These are phyloP conservation scores for Sander lucioperca DNA, from an alignment of 2,113 vertebrate species.

Conservation along the genomic window DNA sequence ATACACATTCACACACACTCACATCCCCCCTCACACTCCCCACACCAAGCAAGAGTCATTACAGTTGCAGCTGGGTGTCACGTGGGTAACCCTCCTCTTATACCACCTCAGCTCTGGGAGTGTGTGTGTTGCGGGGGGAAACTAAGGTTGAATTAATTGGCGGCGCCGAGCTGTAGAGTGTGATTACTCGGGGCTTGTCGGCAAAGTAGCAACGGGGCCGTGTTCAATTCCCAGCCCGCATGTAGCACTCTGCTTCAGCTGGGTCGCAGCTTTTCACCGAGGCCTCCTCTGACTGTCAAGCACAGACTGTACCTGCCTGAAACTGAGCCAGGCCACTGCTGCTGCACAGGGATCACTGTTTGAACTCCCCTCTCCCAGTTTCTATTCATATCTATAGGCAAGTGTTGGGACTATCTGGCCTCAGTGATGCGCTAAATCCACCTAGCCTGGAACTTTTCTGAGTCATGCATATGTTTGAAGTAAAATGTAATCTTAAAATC, in stretches of 20 bases:
- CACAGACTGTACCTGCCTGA: slow-evolving; percentile 55
- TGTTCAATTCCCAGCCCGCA: slow-evolving; percentile 79
- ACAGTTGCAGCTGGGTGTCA: slow-evolving; percentile 81
- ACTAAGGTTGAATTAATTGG: slow-evolving; percentile 86
- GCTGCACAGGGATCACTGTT: neutral
- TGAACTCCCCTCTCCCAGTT: neutral
- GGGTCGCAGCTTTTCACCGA: slow-evolving; percentile 51
- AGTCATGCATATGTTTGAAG: neutral
- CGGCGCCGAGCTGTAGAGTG: slow-evolving; percentile 76
- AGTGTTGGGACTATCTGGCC: neutral
- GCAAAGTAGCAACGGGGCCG: slow-evolving; percentile 78
- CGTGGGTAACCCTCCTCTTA: slow-evolving; percentile 72
- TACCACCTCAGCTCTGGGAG: slow-evolving; percentile 76
- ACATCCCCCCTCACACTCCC: slow-evolving; percentile 10
- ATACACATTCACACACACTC: slow-evolving; percentile 40
- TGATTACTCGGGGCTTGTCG: slow-evolving; percentile 85
- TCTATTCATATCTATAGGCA: slow-evolving; percentile 21
- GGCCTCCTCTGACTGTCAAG: slow-evolving; percentile 68
- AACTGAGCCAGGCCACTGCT: slow-evolving; percentile 19
- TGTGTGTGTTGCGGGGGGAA: slow-evolving; percentile 73
- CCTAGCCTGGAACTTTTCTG: neutral
- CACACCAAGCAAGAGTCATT: slow-evolving; percentile 76
- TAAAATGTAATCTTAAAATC: no score
- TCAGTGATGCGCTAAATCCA: neutral
- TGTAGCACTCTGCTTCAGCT: slow-evolving; percentile 76